These are phyloP conservation scores for Andrena camellia DNA, from an alignment of 2,888 invertebrate genomes.

Conservation along the genomic window DNA sequence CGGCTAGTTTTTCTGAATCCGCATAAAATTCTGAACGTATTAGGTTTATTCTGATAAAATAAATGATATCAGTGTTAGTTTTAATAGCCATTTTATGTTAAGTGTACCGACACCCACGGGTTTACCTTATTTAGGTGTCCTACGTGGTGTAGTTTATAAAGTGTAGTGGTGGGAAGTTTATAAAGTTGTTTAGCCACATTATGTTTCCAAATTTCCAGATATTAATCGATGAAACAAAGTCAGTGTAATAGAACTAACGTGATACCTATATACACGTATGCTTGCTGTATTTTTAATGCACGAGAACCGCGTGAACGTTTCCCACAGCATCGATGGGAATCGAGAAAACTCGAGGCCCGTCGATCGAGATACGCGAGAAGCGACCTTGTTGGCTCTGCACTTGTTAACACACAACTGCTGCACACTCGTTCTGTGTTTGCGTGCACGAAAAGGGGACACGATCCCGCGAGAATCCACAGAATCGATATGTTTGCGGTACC, in stretches of 20 bases:
- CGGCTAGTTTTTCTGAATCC: too few relatives aligned
- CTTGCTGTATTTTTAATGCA: not conserved
- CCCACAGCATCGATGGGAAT: not conserved
- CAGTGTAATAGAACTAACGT: not conserved
- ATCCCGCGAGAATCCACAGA: not conserved
- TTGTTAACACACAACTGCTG: slow-evolving; percentile 53
- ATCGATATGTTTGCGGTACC: not conserved
- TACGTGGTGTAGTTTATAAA: too few relatives aligned
- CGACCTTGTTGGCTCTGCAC: slow-evolving; percentile 50
- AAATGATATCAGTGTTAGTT: too few relatives aligned
- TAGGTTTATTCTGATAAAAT: too few relatives aligned
- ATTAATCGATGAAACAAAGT: not conserved
- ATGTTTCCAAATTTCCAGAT: not conserved
- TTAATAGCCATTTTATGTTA: too few relatives aligned
- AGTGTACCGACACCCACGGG: too few relatives aligned
- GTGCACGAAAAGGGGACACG: slow-evolving; percentile 21
- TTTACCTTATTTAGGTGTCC: too few relatives aligned
- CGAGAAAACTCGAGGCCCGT: slow-evolving; percentile 17
- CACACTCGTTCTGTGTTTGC: slow-evolving; percentile 40
- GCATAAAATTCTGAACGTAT: too few relatives aligned
- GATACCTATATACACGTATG: not conserved
- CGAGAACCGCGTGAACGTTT: not conserved
- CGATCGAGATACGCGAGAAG: slow-evolving; percentile 3
- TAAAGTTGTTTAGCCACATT: not conserved
- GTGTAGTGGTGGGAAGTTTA: too few relatives aligned